phyloP scores from a whole-genome alignment of 2,888 invertebrate species.

The Agrilus biguttatus region DNA sequence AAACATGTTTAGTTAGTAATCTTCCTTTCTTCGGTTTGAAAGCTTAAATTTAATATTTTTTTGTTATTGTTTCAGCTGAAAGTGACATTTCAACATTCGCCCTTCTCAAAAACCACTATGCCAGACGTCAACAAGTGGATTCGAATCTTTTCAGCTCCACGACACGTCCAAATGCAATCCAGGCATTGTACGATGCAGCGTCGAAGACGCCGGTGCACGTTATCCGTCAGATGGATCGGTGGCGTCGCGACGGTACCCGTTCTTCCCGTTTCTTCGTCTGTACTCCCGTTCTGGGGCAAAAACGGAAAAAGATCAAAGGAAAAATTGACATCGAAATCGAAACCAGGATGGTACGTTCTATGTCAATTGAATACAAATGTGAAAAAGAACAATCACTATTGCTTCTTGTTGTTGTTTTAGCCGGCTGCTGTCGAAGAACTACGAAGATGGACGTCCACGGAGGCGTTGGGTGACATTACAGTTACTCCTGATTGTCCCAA shows the following conservation, averaged over 20 bases:
- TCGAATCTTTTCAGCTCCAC: slow-evolving; percentile 61
- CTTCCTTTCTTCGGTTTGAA: too few species aligned
- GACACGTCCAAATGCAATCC: slow-evolving; percentile 60
- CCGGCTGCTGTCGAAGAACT: slow-evolving; percentile 68
- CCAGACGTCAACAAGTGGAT: slow-evolving; percentile 50
- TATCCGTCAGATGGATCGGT: slow-evolving; percentile 51
- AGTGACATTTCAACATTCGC: slow-evolving; percentile 84
- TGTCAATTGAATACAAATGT: background rate
- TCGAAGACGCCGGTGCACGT: slow-evolving; percentile 48
- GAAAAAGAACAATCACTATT: background rate
- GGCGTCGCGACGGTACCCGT: slow-evolving; percentile 46
- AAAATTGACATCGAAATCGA: slow-evolving; percentile 73
- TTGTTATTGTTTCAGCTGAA: slow-evolving; percentile 59
- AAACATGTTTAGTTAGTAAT: too few species aligned
- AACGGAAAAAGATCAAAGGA: slow-evolving; percentile 50
- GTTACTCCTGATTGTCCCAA: slow-evolving; percentile 65
- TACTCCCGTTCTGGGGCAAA: slow-evolving; percentile 65
- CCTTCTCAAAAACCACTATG: slow-evolving; percentile 61
- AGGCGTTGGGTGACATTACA: slow-evolving; percentile 70
- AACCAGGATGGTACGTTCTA: slow-evolving; percentile 65
- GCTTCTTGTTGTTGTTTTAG: slow-evolving; percentile 31
- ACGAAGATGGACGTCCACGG: slow-evolving; percentile 72
- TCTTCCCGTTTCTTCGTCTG: slow-evolving; percentile 62
- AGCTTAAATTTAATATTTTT: background rate
- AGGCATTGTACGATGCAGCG: slow-evolving; percentile 65